Conservation (phyloP, 2,797 vertebrate species). For the Fratercula arctica region DNA sequence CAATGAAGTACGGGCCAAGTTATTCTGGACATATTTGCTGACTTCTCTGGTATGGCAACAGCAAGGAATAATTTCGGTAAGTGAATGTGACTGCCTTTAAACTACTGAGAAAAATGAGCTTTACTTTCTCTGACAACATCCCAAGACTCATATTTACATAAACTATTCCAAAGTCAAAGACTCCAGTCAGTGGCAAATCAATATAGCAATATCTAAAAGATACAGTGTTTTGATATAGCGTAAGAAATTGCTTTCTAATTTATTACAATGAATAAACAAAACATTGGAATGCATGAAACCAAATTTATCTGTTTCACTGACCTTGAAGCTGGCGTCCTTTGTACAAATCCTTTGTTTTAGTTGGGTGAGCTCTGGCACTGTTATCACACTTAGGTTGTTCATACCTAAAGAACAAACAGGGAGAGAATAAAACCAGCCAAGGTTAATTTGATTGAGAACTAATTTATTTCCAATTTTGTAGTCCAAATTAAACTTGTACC, state of each 20-base stretch:
- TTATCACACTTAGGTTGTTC: constrained; percentile 95
- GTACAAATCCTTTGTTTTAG: constrained; percentile 90
- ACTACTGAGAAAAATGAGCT: not conserved
- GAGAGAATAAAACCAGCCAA: not conserved
- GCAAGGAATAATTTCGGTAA: not conserved
- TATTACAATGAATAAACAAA: not conserved
- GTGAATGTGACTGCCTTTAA: not conserved
- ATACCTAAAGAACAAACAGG: constrained; percentile 77
- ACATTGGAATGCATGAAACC: not conserved
- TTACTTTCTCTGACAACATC: not conserved
- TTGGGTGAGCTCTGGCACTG: constrained; percentile 90
- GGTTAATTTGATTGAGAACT: not conserved
- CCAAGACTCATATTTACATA: not conserved
- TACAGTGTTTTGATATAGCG: not conserved
- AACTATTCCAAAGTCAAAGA: not conserved
- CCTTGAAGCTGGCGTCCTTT: constrained; percentile 92
- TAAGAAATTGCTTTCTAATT: constrained; percentile 7
- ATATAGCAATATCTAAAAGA: not conserved
- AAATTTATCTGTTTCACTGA: constrained; percentile 66
- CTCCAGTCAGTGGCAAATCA: not conserved
- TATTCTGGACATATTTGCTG: not conserved
- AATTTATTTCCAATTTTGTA: not conserved
- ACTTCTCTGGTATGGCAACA: not conserved
- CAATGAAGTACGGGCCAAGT: not conserved
- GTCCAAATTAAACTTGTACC: not conserved